Base-by-base conservation (phyloP, 2,888 invertebrate genomes). In the Lasioglossum calceatum region DNA sequence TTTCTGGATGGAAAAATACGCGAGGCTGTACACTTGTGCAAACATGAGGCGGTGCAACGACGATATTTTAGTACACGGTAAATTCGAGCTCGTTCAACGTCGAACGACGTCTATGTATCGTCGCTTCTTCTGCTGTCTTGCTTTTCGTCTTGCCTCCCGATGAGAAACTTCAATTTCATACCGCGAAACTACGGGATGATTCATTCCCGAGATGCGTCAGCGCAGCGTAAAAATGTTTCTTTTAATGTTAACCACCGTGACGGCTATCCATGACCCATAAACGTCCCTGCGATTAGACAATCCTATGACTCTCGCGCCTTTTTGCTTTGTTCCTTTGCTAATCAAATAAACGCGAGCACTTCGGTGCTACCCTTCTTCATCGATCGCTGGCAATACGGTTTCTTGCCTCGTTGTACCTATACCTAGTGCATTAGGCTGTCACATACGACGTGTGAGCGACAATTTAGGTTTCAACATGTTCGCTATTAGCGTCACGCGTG, bases 51-150 rank as follows among this genome's bases (percentile, higher is more conserved):
- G 88, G 78, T 93, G 92, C 82, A 87, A 82, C 74, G 90, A 90
- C 78, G 87, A 86, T 47, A 89, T 92, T 85, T 73, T 92, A 61
- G 87, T 91, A 39, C 90, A 92, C 81, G 92, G 92, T 93, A 93
- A 70, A 92, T 87, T 82, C 54, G 32, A 77, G 44, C 32, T 16
- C 74, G 12, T 16, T n/a, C 42, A 27, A 64, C 32, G 16, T 16
- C 64, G 64, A 54, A 54, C 27, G 61, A 16, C 32, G 64, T 32
- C 32, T n/a, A 54, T 23, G 8, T 54, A 8, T 54, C 23, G 19
- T 54, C 50, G 50, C 50, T 58, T 58, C 58, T 58, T 58, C n/a
- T n/a, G n/a, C 4, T n/a, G 23, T 58, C 10, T 58, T 58, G 58
- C 54, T 36, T 44, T n/a, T 8, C 19, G 19, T 27, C 50, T 61